A percentile compares a stretch with the other conserved stretches of the same genome.
Conservation (phyloP, 2,888 invertebrate genomes). For the Caenorhabditis sp. region DNA sequence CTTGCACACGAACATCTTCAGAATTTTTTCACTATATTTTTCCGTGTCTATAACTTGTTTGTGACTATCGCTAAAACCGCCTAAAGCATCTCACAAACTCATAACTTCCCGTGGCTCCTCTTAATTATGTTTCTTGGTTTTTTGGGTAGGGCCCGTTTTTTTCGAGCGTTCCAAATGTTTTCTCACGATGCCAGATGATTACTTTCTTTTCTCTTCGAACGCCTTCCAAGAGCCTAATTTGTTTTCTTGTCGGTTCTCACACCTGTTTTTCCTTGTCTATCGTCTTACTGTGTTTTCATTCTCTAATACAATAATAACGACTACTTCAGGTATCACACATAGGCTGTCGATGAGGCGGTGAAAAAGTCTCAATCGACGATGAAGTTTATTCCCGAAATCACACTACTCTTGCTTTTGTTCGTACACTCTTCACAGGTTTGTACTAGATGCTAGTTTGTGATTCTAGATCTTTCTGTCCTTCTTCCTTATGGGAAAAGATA, state of each 20-base stretch:
- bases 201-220: not conserved
- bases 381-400: slow-evolving; percentile 40
- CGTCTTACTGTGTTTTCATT: slow-evolving; percentile 15
- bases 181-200: slow-evolving; percentile 3
- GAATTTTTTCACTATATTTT: not conserved
- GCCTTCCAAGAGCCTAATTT: slow-evolving; percentile 12
- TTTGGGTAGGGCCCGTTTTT: not conserved
- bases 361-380: not conserved
- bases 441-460: slow-evolving; percentile 26
- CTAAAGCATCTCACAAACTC: slow-evolving; percentile 1
- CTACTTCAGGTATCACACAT: slow-evolving; percentile 14
- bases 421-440: slow-evolving; percentile 56
- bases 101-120: slow-evolving; percentile 7
- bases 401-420: slow-evolving; percentile 52
- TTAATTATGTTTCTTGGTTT: not conserved
- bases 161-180: not conserved
- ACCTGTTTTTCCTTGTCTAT: slow-evolving; percentile 10
- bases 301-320: not conserved
- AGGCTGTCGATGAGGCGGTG: slow-evolving; percentile 39
- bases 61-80: not conserved
- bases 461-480: slow-evolving; percentile 23
- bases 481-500: slow-evolving; percentile 13
- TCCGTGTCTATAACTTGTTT: slow-evolving; percentile 7
- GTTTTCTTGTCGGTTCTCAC: slow-evolving; percentile 15
- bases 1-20: not conserved